These are phyloP conservation scores for Hipparchia semele DNA, from an alignment of 2,888 invertebrate genomes.

Conservation along the genomic window DNA sequence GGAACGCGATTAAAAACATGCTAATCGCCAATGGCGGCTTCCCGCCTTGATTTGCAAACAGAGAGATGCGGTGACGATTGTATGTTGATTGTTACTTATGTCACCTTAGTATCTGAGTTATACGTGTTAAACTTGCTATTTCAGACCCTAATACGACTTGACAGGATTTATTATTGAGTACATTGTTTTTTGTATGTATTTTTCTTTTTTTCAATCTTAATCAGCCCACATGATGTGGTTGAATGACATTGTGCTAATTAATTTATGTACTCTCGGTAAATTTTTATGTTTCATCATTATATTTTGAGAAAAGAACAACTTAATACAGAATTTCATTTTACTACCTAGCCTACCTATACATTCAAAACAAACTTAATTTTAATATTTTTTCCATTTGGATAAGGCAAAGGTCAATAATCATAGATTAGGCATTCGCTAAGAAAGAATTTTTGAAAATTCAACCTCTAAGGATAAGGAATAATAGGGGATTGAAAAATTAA, in stretches of 20 bases:
- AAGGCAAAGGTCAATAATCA: too few species aligned
- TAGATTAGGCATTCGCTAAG: too few species aligned
- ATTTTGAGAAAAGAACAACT: too few species aligned
- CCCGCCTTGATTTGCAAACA: conserved; percentile 76
- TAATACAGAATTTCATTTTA: too few species aligned
- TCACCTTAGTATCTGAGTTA: conserved; percentile 10
- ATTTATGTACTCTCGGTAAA: background rate
- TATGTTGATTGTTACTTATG: conserved; percentile 65
- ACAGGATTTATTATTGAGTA: background rate
- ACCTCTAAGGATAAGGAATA: too few species aligned
- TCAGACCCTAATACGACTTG: background rate
- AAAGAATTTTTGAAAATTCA: too few species aligned
- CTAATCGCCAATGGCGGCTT: conserved; percentile 64
- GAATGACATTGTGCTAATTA: conserved; percentile 22
- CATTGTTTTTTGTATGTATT: background rate
- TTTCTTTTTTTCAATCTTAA: background rate
- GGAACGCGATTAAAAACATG: conserved; percentile 63
- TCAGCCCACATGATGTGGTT: conserved; percentile 24
- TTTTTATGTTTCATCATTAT: background rate
- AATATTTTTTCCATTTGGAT: too few species aligned
- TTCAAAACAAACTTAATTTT: too few species aligned
- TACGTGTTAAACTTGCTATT: background rate
- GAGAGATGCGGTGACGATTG: conserved; percentile 70
- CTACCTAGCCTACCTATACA: too few species aligned
- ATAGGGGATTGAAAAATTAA: too few species aligned